Percentiles rank a stretch among this genome's conserved stretches.
phyloP scores from a whole-genome alignment of 2,888 invertebrate genomes.

The Synergus umbraculus region DNA sequence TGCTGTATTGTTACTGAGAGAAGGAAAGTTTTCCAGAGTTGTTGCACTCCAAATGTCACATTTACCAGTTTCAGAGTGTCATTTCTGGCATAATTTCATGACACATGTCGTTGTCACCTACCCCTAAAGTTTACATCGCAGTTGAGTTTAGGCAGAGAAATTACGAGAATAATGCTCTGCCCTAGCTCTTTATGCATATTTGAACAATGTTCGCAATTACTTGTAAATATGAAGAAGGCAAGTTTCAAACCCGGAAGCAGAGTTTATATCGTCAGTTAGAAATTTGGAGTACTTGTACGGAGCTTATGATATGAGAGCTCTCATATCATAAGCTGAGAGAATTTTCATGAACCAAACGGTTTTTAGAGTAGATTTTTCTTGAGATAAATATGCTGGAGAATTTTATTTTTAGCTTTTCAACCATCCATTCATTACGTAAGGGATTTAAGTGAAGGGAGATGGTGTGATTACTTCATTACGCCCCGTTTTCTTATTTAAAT shows the following conservation, averaged over 20 bases:
- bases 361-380: background rate
- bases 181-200: background rate
- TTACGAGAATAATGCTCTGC: slow-evolving; percentile 6
- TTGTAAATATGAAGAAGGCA: background rate
- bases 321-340: background rate
- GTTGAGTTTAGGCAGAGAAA: slow-evolving; percentile 2
- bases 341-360: background rate
- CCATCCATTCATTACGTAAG: background rate
- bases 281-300: too few relatives aligned
- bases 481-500: background rate
- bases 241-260: background rate
- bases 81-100: slow-evolving; percentile 20
- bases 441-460: background rate
- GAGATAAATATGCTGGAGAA: background rate
- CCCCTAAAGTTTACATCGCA: slow-evolving; percentile 24
- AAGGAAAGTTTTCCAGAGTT: slow-evolving; percentile 26
- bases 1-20: slow-evolving; percentile 21
- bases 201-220: background rate
- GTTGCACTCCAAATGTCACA: slow-evolving; percentile 21
- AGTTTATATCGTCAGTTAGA: background rate
- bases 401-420: background rate
- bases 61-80: slow-evolving; percentile 1
- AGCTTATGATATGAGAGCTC: too few relatives aligned
- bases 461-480: background rate
- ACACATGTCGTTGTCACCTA: background rate